Conservation (phyloP, 2,888 invertebrate species). For the Yponomeuta sedellus region DNA sequence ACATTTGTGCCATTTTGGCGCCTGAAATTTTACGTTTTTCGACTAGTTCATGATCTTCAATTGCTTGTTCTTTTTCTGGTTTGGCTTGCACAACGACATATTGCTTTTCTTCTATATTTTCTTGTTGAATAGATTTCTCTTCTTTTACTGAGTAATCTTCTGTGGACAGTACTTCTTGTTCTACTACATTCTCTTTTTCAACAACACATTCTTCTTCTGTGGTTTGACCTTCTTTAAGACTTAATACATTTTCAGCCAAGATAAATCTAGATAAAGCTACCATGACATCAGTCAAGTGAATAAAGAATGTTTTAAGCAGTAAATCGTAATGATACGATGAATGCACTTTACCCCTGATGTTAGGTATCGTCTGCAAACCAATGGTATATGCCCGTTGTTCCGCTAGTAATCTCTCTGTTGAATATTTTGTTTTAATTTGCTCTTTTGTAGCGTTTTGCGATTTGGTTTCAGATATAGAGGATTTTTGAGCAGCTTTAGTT, state of each 20-base stretch:
- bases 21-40: constrained; percentile 34
- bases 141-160: constrained; percentile 17
- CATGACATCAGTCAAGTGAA: constrained; percentile 68
- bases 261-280: constrained; percentile 60
- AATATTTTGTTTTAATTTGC: constrained; percentile 19
- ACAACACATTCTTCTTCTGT: constrained; percentile 5
- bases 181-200: constrained; percentile 15
- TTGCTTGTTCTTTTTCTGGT: constrained; percentile 18
- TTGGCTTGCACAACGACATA: constrained; percentile 17
- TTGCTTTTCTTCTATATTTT: constrained; percentile 17
- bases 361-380: constrained; percentile 59
- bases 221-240: constrained; percentile 19
- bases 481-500: constrained; percentile 1
- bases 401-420: constrained; percentile 31
- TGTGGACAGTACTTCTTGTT: constrained; percentile 23
- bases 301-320: constrained; percentile 60
- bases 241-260: constrained; percentile 42
- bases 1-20: constrained; percentile 56
- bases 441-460: constrained; percentile 16
- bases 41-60: constrained; percentile 20
- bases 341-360: constrained; percentile 47
- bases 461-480: background rate
- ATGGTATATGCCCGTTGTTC: constrained; percentile 49
- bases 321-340: constrained; percentile 52
- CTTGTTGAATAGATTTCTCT: constrained; percentile 8